Base-by-base conservation (phyloP, 2,888 invertebrate species). In the Nasonovia ribisnigri region DNA sequence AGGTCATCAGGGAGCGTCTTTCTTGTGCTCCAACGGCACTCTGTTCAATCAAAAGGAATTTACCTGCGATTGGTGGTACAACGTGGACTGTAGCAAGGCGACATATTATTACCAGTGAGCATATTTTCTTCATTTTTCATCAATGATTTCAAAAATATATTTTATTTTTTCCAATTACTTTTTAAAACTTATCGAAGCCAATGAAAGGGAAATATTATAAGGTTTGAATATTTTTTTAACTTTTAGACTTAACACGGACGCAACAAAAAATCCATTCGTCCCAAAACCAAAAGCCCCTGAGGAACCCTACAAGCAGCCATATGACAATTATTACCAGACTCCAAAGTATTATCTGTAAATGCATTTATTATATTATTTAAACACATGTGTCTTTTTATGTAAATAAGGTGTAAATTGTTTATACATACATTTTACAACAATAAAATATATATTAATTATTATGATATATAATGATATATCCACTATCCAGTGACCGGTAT, bases 1-100 rank as follows among this genome's bases (percentile, higher is more conserved):
- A 95, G 98, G 98, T 1, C 97, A 98, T 95, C 95, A 95, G 91
- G 96, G 98, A 0, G 97, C 98, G 0, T 97, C 97, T 0, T 98
- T 98, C 96, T 97, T 98, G 8, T 98, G 98, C 96, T 97, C 98
- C 91, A 98, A 98, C 95, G 98, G 98, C 2, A 98, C 98, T 0
- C 96, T 98, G 94, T 98, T 98, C 96, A 98, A 98, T 96, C 98
- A 98, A 95, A 97, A 97, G 94, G 97, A 98, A 95, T 98, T 98
- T 95, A 97, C 98, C 4, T 98, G 98, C 95, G 98, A 98, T 95
- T 98, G 98, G 98, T 98, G 98, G 98, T 98, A 98, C 96, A 98
- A 98, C 95, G 98, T 98, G 0, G 97, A 98, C 95, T 98, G 98
- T 95, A 97, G 97, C 10, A 97, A 97, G 94, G 97, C 98, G n/a